Percentiles rank a stretch among this genome's conserved stretches.
Conservation (phyloP, 2,888 invertebrate genomes). For the Ectobius pallidus region DNA sequence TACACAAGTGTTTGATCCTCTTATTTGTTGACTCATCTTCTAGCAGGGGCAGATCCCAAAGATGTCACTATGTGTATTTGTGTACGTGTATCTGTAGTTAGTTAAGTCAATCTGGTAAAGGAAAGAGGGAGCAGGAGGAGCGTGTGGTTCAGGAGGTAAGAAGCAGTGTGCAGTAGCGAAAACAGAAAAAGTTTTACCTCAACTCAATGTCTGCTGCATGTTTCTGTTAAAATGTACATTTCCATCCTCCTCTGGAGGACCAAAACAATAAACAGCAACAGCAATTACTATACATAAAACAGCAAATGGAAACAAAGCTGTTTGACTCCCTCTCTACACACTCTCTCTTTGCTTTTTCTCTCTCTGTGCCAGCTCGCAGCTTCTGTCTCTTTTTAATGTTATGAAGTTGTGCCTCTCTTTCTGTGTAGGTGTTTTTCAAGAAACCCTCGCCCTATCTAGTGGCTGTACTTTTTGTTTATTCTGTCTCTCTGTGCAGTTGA, state of each 20-base stretch:
- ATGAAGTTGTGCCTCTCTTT: conserved; percentile 28
- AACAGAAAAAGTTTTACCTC: conserved; percentile 9
- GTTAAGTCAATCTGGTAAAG: background rate
- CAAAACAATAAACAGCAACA: conserved; percentile 8
- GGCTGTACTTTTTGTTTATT: conserved; percentile 35
- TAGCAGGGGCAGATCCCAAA: too few species aligned
- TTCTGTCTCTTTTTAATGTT: conserved; percentile 31
- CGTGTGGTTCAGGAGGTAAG: conserved; percentile 23
- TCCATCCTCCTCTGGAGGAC: background rate
- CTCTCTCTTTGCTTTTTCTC: conserved; percentile 31
- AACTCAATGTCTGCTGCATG: conserved; percentile 38
- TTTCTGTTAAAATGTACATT: conserved; percentile 35
- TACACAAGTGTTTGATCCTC: too few species aligned
- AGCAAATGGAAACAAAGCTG: background rate
- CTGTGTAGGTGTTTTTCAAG: conserved; percentile 38
- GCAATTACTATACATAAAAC: background rate
- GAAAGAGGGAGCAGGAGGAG: background rate
- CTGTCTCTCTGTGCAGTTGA: conserved; percentile 35
- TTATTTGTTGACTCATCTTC: too few species aligned
- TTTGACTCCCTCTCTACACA: conserved; percentile 28
- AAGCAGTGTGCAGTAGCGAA: conserved; percentile 18
- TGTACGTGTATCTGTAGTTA: conserved; percentile 15
- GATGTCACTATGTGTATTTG: background rate
- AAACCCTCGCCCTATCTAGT: conserved; percentile 36
- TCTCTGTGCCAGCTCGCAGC: conserved; percentile 39